These are phyloP conservation scores for Pachyramphus minor DNA, from an alignment of 2,113 vertebrate species.

Conservation along the genomic window DNA sequence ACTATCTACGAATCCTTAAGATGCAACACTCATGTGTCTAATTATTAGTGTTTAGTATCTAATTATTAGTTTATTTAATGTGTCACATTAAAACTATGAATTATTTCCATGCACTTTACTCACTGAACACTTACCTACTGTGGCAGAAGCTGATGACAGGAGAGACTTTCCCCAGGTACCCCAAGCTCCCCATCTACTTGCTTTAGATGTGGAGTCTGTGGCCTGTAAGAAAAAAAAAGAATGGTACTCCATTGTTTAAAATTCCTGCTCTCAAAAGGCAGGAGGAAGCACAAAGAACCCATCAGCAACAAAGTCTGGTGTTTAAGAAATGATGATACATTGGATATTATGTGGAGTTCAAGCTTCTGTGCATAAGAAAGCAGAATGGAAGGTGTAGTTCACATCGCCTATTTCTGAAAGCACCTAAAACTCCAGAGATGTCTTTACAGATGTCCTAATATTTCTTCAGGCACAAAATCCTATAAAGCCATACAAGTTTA, in stretches of 20 bases:
- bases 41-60: too few species aligned
- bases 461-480: background rate
- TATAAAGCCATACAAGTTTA: background rate
- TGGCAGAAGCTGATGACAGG: slow-evolving; percentile 88
- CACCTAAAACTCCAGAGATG: background rate
- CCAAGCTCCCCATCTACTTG: slow-evolving; percentile 81
- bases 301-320: background rate
- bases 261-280: background rate
- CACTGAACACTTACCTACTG: slow-evolving; percentile 79
- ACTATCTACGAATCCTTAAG: background rate
- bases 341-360: background rate
- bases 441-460: background rate
- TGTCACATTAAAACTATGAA: background rate
- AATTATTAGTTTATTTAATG: too few species aligned
- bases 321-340: background rate
- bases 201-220: slow-evolving; percentile 35
- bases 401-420: background rate
- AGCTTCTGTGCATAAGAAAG: background rate
- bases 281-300: background rate
- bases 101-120: background rate
- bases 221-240: slow-evolving; percentile 47
- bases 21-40: background rate
- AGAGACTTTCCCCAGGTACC: slow-evolving; percentile 94
- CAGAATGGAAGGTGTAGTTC: background rate
- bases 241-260: background rate